Evolutionary conservation across 1,140 invertebrate species (phyloP).

Genomic region (Samia ricini): DNA sequence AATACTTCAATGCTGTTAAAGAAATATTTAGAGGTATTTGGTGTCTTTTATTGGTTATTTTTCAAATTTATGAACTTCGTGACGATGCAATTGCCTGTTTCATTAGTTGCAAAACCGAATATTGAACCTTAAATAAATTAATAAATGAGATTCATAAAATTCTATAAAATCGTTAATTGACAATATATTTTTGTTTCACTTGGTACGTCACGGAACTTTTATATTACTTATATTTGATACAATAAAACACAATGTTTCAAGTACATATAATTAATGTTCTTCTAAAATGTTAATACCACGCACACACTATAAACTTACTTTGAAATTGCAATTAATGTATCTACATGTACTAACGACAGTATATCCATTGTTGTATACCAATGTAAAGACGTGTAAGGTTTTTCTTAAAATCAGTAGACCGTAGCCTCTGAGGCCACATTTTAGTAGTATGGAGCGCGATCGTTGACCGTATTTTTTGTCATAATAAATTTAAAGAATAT

Average conservation of each 20-base stretch:
- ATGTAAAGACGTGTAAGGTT: neutral
- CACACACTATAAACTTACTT: too few relatives aligned
- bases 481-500: neutral
- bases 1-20: neutral
- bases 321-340: neutral
- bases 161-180: neutral
- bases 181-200: too few relatives aligned
- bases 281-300: too few relatives aligned
- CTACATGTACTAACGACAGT: neutral
- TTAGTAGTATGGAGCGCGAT: neutral
- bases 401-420: neutral
- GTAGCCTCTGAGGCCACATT: neutral
- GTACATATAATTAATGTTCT: too few relatives aligned
- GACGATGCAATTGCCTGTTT: slow-evolving; percentile 26
- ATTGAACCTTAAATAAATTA: neutral
- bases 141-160: neutral
- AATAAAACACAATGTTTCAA: too few relatives aligned
- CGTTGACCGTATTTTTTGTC: slow-evolving; percentile 1
- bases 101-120: neutral
- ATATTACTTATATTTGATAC: too few relatives aligned
- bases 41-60: neutral
- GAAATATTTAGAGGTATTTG: neutral
- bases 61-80: slow-evolving; percentile 21
- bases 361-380: neutral
- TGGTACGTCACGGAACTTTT: too few relatives aligned